Conservation (phyloP, 2,113 vertebrate species). For the Ceratotherium simum region DNA sequence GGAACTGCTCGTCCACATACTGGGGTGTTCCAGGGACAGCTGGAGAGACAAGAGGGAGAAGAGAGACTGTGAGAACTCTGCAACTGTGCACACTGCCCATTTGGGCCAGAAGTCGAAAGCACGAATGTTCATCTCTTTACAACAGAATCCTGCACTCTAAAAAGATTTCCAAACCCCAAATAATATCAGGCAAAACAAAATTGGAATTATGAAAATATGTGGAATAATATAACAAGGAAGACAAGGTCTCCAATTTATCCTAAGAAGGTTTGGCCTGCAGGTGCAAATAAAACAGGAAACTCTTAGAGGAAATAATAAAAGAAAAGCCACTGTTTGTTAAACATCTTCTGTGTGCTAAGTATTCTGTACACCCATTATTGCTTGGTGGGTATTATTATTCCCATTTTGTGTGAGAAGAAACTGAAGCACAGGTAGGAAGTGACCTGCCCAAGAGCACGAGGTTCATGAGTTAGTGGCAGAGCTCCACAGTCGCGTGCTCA, state of each 20-base stretch:
- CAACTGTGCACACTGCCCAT: background rate
- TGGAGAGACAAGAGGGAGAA: constrained; percentile 83
- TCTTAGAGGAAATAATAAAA: background rate
- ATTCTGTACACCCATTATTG: background rate
- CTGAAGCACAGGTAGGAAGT: background rate
- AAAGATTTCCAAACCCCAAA: constrained; percentile 21
- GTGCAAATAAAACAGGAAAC: background rate
- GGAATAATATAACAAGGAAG: background rate
- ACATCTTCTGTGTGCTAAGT: background rate
- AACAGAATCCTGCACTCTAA: constrained; percentile 14
- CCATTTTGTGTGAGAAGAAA: background rate
- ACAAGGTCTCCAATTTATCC: background rate
- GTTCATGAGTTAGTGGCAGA: background rate
- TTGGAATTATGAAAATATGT: background rate
- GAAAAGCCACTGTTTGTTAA: background rate
- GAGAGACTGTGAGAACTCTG: constrained; percentile 34
- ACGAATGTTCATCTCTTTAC: background rate
- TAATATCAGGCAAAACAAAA: constrained; percentile 29
- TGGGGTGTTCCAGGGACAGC: constrained; percentile 98
- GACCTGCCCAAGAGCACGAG: background rate
- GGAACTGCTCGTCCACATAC: constrained; percentile 97
- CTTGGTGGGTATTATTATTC: background rate
- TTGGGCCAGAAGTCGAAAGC: background rate
- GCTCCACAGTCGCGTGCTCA: background rate
- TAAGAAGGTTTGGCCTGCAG: background rate